Percentiles rank a stretch among this genome's conserved stretches.
These are phyloP conservation scores for Silurus meridionalis DNA, from an alignment of 2,113 vertebrate genomes.

Conservation along the genomic window DNA sequence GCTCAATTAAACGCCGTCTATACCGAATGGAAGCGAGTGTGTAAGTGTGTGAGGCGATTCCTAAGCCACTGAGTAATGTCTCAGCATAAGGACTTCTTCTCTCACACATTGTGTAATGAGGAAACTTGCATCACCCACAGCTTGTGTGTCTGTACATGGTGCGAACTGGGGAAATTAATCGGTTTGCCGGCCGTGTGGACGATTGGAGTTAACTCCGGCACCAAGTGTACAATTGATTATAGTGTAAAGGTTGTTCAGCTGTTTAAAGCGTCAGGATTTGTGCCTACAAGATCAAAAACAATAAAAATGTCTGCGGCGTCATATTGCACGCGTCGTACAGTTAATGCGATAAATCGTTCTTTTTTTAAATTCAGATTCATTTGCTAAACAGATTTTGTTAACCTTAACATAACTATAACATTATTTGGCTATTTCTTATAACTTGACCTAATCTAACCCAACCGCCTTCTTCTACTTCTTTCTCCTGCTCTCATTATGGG, in stretches of 20 bases:
- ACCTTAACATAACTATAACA: too few species aligned
- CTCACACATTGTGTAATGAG: background rate
- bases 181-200: background rate
- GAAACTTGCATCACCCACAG: background rate
- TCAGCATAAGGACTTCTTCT: background rate
- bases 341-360: too few species aligned
- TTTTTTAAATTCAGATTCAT: too few species aligned
- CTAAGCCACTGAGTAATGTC: background rate
- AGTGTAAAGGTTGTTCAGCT: background rate
- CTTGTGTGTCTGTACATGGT: background rate
- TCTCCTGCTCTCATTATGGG: too few species aligned
- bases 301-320: too few species aligned
- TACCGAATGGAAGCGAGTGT: slow-evolving; percentile 37
- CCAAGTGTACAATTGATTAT: background rate
- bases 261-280: background rate
- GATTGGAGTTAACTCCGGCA: background rate
- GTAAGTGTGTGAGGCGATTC: slow-evolving; percentile 13
- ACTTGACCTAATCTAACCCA: too few species aligned
- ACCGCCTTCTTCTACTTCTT: too few species aligned
- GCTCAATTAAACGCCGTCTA: slow-evolving; percentile 15
- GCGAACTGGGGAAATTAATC: background rate
- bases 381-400: too few species aligned
- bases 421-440: too few species aligned
- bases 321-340: too few species aligned
- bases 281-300: background rate